Evolutionary conservation across 2,888 invertebrate species (phyloP).

Genomic region (Ichneumoninae sp.): DNA sequence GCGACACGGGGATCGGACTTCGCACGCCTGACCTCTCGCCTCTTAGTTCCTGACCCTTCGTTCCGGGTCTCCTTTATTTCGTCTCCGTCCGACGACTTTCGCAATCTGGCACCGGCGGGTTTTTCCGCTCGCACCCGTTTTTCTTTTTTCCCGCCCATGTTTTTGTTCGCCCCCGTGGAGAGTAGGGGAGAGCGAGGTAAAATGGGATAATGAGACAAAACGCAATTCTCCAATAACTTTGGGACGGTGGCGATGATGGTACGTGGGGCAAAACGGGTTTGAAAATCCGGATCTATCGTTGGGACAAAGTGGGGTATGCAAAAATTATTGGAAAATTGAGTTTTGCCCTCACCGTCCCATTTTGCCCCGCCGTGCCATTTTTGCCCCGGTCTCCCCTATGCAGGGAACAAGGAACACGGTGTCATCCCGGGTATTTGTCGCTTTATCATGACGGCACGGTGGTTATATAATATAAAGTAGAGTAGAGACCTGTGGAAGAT

Average conservation of each 20-base stretch:
- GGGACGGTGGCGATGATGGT: no score
- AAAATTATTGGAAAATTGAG: no score
- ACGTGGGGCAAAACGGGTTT: no score
- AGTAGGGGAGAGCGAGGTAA: neutral
- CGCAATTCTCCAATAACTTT: no score
- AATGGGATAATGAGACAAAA: no score
- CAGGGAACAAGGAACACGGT: neutral
- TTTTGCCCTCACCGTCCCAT: no score
- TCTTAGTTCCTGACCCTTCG: slow-evolving; percentile 4
- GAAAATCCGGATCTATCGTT: no score
- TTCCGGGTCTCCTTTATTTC: neutral
- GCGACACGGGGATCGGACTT: slow-evolving; percentile 5
- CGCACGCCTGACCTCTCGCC: slow-evolving; percentile 24
- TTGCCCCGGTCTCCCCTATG: no score
- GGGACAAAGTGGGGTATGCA: no score
- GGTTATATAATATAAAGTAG: neutral
- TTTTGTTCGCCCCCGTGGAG: neutral
- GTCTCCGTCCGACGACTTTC: neutral
- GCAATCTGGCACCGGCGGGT: neutral
- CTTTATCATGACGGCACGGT: neutral
- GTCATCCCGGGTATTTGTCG: neutral
- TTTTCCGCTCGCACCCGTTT: neutral
- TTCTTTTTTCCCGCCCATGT: neutral
- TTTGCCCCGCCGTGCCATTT: no score
- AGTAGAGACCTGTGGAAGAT: neutral